Evolutionary conservation across 1,140 invertebrate genomes (phyloP), one percentile per base, ranked within the genome.

Genomic region (Coenobita brevimanus): DNA sequence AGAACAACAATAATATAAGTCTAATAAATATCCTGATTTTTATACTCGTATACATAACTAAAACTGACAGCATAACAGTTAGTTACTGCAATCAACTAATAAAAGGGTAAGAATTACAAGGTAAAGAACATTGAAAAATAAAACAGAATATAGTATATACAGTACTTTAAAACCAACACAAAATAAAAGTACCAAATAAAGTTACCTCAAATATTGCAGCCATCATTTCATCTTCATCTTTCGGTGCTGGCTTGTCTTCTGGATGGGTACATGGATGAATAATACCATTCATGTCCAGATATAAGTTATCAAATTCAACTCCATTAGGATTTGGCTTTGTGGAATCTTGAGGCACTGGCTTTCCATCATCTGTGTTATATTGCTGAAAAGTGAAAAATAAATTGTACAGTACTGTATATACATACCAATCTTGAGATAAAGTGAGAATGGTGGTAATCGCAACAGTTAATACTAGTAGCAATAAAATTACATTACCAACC

Each of bases 141-240:
- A n/a, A n/a, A n/a, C 2, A 60, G 24, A 60, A 62, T 24, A 81
- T 0, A 60, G 15, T 0, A 60, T 17, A 36, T 3, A 69, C n/a
- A 50, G n/a, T n/a, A n/a, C n/a, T n/a, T n/a, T n/a, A n/a, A n/a
- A n/a, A n/a, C n/a, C 4, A 6, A 3, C 3, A 3, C n/a, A 41
- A 76, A 13, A 24, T 33, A 38, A 6, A 73, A 27, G 33, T 41
- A 38, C n/a, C 6, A 67, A 10, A 15, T 33, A 17, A 81, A 71
- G 33, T 82, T 54, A 90, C 89, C 88, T 99, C 98, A 93, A 99
- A 99, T 91, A 99, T 99, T 33, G 98, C 97, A 75, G 99, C 94
- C 98, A 99, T 99, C 99, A 99, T 99, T 93, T 99, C 99, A 92
- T 99, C 98, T 93, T 99, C 99, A 94, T 98, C 97, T 93, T 98